Conservation (phyloP, 2,888 invertebrate genomes). For the Lingula anatina region DNA sequence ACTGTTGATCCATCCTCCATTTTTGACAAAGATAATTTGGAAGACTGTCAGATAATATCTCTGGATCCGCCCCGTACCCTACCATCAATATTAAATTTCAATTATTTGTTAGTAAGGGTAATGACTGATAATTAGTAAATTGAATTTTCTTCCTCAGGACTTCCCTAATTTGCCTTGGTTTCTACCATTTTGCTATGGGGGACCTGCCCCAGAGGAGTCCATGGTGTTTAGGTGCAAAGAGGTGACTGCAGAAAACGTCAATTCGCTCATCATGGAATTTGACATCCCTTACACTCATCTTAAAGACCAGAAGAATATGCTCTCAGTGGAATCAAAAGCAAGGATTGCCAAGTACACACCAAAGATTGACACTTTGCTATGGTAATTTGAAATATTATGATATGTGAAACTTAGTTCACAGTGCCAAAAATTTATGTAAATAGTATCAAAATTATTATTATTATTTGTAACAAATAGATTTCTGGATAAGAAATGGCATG, state of each 20-base stretch:
- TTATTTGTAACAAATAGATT: too few relatives aligned
- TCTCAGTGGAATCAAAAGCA: conserved; percentile 39
- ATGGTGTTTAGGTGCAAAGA: conserved; percentile 30
- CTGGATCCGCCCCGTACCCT: too few relatives aligned
- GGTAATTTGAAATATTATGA: conserved; percentile 24
- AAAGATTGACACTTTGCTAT: conserved; percentile 44
- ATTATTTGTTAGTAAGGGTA: too few relatives aligned
- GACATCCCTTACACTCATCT: conserved; percentile 42
- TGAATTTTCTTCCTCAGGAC: conserved; percentile 37
- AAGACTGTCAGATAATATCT: too few relatives aligned
- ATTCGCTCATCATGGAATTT: conserved; percentile 33
- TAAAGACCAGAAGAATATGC: conserved; percentile 21
- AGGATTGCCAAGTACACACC: conserved; percentile 34
- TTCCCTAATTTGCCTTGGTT: conserved; percentile 48
- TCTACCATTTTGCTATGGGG: conserved; percentile 45
- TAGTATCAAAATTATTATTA: too few relatives aligned
- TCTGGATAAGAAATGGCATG: too few relatives aligned
- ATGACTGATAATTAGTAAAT: too few relatives aligned
- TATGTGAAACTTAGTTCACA: too few relatives aligned
- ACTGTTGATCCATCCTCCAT: too few relatives aligned
- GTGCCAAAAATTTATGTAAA: too few relatives aligned
- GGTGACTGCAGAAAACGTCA: conserved; percentile 39
- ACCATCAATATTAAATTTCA: too few relatives aligned
- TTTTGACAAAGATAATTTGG: too few relatives aligned
- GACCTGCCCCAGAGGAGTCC: conserved; percentile 30